Percentiles rank a stretch among this genome's conserved stretches.
phyloP scores from a whole-genome alignment of 37 sponge, comb jelly and placozoan species.

The Cladorhizidae sp. region DNA sequence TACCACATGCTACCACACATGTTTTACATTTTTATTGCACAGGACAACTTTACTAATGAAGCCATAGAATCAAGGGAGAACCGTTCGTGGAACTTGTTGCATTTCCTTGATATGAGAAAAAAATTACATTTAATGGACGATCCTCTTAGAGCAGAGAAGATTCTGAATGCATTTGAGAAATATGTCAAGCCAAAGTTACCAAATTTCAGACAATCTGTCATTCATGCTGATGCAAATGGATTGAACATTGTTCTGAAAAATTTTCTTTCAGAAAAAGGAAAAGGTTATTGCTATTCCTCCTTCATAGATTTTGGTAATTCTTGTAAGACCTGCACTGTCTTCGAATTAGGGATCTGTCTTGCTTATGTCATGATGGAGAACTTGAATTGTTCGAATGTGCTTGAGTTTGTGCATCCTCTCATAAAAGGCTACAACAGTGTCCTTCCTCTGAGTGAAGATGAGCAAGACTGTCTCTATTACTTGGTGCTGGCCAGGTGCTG shows the following conservation, averaged over 20 bases:
- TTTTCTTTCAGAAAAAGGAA: neutral
- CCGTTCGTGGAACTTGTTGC: conserved; percentile 16
- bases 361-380: conserved; percentile 34
- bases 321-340: conserved; percentile 27
- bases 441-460: conserved; percentile 22
- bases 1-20: no score
- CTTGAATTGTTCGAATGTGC: neutral
- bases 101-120: conserved; percentile 14
- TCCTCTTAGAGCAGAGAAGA: conserved; percentile 6
- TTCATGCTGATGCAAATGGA: conserved; percentile 49
- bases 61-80: conserved; percentile 1
- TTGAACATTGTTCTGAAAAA: conserved; percentile 23
- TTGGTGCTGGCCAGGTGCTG: conserved; percentile 37
- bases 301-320: conserved; percentile 47
- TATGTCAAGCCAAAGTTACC: conserved; percentile 31
- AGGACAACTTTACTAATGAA: conserved; percentile 12
- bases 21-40: neutral
- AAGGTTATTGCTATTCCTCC: neutral
- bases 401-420: conserved; percentile 28
- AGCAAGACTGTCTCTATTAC: conserved; percentile 39
- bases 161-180: conserved; percentile 1
- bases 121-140: neutral
- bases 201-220: conserved; percentile 12
- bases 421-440: conserved; percentile 26
- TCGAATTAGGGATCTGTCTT: conserved; percentile 40